Evolutionary conservation across 2,888 invertebrate genomes (phyloP).

Genomic region (Mythimna impura): DNA sequence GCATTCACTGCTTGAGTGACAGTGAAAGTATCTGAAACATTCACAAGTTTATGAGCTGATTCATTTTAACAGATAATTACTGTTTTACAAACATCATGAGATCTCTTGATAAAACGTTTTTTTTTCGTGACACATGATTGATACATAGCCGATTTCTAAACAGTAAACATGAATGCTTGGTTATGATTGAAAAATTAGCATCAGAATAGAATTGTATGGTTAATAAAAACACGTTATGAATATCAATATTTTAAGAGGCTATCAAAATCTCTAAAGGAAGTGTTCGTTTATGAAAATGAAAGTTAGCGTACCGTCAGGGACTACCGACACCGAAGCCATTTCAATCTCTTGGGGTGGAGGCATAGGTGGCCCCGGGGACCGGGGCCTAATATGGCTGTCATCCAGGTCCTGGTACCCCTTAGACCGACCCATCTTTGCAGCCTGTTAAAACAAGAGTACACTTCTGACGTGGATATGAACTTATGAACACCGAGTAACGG

Average conservation of each 20-base stretch:
- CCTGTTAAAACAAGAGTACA: conserved; percentile 55
- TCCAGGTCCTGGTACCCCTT: conserved; percentile 92
- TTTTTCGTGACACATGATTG: conserved; percentile 43
- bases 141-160: conserved; percentile 50
- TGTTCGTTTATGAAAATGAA: conserved; percentile 31
- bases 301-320: conserved; percentile 92
- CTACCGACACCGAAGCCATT: conserved; percentile 95
- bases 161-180: conserved; percentile 27
- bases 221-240: neutral
- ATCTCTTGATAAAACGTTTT: conserved; percentile 36
- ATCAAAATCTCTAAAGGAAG: conserved; percentile 11
- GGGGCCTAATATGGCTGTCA: conserved; percentile 81
- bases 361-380: conserved; percentile 82
- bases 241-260: conserved; percentile 16
- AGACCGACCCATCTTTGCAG: conserved; percentile 85
- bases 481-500: conserved; percentile 76
- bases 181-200: neutral
- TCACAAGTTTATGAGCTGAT: conserved; percentile 30
- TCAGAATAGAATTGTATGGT: neutral
- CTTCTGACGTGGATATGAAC: conserved; percentile 80
- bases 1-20: conserved; percentile 96
- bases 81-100: conserved; percentile 28
- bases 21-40: conserved; percentile 94
- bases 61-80: conserved; percentile 25
- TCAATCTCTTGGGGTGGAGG: conserved; percentile 93